Percentiles rank a stretch among this genome's conserved stretches.
Evolutionary conservation across 2,888 invertebrate species (phyloP).

Genomic region (Hypolimnas misippus): DNA sequence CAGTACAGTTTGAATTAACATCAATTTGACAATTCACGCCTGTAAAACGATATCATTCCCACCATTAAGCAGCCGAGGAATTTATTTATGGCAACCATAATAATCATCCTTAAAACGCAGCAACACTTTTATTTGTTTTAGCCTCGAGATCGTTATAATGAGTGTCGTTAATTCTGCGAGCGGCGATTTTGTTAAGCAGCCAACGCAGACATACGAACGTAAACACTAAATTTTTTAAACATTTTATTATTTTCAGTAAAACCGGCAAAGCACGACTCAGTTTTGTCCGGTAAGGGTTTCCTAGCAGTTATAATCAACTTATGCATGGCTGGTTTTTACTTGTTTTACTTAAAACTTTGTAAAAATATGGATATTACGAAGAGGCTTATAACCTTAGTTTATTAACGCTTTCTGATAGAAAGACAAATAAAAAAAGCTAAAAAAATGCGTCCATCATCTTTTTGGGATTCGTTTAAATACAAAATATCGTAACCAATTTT

Average conservation of each 20-base stretch:
- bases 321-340: no score
- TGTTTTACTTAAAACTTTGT: no score
- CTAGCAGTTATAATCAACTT: no score
- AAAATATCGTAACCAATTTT: no score
- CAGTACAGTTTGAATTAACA: neutral
- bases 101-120: constrained; percentile 4
- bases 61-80: neutral
- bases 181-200: constrained; percentile 23
- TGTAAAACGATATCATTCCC: neutral
- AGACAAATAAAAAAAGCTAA: no score
- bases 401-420: no score
- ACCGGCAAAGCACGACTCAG: no score
- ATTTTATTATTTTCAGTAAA: neutral
- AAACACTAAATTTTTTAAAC: neutral
- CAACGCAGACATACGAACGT: neutral
- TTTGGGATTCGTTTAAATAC: no score
- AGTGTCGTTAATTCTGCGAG: constrained; percentile 36
- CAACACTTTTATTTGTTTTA: constrained; percentile 35
- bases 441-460: no score
- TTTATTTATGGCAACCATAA: constrained; percentile 15
- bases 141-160: constrained; percentile 35
- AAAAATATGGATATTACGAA: no score
- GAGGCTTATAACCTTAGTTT: no score
- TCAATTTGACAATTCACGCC: neutral
- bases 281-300: no score